Evolutionary conservation across 2,888 invertebrate genomes (phyloP), one percentile per base, ranked within the genome.

Genomic region (Leptopilina drosophilae): DNA sequence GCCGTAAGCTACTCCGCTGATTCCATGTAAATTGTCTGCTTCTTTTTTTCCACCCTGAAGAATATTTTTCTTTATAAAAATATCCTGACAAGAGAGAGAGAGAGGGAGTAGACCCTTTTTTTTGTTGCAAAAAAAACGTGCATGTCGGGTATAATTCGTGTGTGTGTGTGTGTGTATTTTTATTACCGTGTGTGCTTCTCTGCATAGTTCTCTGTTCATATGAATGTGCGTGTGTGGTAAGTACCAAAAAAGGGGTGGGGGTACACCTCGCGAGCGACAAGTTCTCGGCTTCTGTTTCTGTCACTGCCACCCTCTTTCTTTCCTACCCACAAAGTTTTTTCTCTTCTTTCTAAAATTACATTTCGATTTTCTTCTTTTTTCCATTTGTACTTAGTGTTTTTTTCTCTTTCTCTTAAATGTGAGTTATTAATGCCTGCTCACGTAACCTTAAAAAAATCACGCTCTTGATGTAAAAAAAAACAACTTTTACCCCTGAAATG

Each of bases 231-330:
- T 73, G 64, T 77, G 69, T 78, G 78, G 78, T 78, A 78, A 78
- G 78, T 78, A 78, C 78, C 75, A 75, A 75, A 78, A 78, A 49
- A 53, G 73, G 78, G 78, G 73, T 65, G 77, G 69, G 78, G 78
- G 56, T 49, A 75, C 67, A 69, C 77, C 62, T 77, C 77, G 62
- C 67, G 42, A 77, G 56, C 69, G 73, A 73, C 56, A 73, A 73
- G 53, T 73, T 56, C 73, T 73, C 56, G 56, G 56, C 73, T 73
- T 73, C 73, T 73, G 73, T 56, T 73, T 73, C 73, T 73, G 56
- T 73, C 73, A 73, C 33, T 73, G 73, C 14, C 56, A 56, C 73
- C 73, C 73, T 26, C 33, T 49, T 53, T 53, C 69, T 49, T 53
- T 53, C 69, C 53, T 8, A 14, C 53, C 26, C 33, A 56, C n/a